Percentiles rank a stretch among this genome's conserved stretches.
These are phyloP conservation scores for Alcedo quadribrachys DNA, from an alignment of 2,797 vertebrate genomes.

Conservation along the genomic window DNA sequence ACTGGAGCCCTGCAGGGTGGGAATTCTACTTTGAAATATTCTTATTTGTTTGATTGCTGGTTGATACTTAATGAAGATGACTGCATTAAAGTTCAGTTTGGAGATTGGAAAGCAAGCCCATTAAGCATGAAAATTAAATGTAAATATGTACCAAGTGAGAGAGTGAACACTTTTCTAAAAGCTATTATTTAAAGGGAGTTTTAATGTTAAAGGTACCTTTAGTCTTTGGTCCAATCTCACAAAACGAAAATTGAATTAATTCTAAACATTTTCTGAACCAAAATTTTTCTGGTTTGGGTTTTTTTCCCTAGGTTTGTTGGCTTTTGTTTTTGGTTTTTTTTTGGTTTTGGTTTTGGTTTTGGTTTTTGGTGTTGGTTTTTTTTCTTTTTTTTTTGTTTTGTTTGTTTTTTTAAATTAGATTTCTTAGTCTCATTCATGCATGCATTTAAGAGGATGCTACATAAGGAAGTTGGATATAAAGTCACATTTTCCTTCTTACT, in stretches of 20 bases:
- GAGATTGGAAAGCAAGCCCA: slow-evolving; percentile 41
- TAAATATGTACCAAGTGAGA: slow-evolving; percentile 60
- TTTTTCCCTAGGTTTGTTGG: accelerated
- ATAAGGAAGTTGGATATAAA: not conserved
- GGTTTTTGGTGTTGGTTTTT: accelerated
- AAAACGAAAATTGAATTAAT: not conserved
- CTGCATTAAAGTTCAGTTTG: slow-evolving; percentile 44
- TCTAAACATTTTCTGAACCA: not conserved
- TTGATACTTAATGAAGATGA: slow-evolving; percentile 70
- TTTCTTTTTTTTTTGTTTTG: too few species aligned
- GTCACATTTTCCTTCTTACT: not conserved
- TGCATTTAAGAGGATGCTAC: not conserved
- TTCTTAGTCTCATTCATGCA: not conserved
- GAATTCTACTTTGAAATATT: slow-evolving; percentile 74
- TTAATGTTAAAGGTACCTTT: not conserved
- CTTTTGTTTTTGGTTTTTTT: too few species aligned
- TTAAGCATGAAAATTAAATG: slow-evolving; percentile 60
- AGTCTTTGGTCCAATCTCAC: not conserved
- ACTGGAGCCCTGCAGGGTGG: slow-evolving; percentile 73
- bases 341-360: not conserved
- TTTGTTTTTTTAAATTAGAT: not conserved
- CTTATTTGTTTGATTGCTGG: slow-evolving; percentile 75
- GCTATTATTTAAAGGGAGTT: not conserved
- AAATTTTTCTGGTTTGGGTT: not conserved
- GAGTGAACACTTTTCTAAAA: not conserved